Evolutionary conservation across 2,888 invertebrate genomes (phyloP).

Genomic region (Noctua pronuba): DNA sequence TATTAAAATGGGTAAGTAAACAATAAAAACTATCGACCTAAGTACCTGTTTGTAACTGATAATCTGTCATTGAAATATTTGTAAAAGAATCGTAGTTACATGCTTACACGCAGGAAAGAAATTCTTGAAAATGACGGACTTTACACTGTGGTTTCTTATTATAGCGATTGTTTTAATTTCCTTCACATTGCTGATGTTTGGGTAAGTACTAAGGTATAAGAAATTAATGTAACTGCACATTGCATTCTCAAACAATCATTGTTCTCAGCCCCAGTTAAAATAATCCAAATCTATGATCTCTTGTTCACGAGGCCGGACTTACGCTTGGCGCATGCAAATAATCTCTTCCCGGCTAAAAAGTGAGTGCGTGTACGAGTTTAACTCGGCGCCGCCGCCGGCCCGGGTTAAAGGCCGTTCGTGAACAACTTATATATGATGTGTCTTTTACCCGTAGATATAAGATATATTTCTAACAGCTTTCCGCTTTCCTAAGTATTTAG

Average conservation of each 20-base stretch:
- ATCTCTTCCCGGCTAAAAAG: neutral
- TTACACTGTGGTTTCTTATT: slow-evolving; percentile 63
- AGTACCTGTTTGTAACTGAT: neutral
- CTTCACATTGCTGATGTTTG: slow-evolving; percentile 60
- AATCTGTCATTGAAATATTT: slow-evolving; percentile 8
- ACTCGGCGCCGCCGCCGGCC: too few relatives aligned
- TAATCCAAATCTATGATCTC: neutral
- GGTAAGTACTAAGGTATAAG: slow-evolving; percentile 59
- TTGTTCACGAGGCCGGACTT: neutral
- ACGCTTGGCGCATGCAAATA: neutral
- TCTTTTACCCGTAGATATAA: neutral
- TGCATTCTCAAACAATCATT: neutral
- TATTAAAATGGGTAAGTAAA: slow-evolving; percentile 29
- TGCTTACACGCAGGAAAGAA: neutral
- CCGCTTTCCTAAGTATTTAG: too few relatives aligned
- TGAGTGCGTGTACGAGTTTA: neutral
- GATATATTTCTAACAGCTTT: neutral
- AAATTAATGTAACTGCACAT: neutral
- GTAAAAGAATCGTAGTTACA: neutral
- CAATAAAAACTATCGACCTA: neutral
- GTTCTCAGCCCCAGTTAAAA: neutral
- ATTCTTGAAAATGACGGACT: slow-evolving; percentile 63
- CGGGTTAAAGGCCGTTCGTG: neutral
- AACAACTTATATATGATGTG: neutral
- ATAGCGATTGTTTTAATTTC: slow-evolving; percentile 58